Base-by-base conservation (phyloP, 2,113 vertebrate species). In the Cyprinodon tularosa region DNA sequence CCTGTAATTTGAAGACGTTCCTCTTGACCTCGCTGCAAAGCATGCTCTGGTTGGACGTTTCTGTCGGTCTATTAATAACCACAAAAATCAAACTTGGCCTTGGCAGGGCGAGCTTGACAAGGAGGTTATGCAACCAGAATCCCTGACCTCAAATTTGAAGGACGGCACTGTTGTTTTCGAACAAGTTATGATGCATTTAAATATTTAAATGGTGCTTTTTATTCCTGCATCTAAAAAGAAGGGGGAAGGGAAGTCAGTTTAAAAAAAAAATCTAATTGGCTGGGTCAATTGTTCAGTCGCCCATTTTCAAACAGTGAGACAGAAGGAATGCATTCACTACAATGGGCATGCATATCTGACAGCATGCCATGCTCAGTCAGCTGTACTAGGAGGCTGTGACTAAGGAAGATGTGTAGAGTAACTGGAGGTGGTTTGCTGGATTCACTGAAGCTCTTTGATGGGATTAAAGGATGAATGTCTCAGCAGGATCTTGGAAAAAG, bases 271-370 rank as follows among this genome's bases (percentile, higher is more conserved):
- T 80, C 13, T 76, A 86, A 82, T 87, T 80, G 81, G 78, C 74
- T 63, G 1, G 73, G 82, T 69, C 80, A 82, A 82, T 86, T 79
- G 79, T 69, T 84, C 67, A 69, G 62, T 50, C 79, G 75, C 76
- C 79, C 74, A 63, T 87, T 85, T 86, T 59, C 63, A 69, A 78
- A 77, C 67, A 65, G 81, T 53, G 68, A 87, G 89, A 85, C 89
- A 90, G 89, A 86, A 85, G 85, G 88, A 86, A 89, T 85, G 84
- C 53, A 59, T 90, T 87, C 86, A 86, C 83, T 80, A 87, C 86
- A 78, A 77, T 86, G 83, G 63, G 40, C 76, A 72, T 66, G 72
- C 76, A 71, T 72, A 79, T 90, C 61, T 76, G 15, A 78, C 38
- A 84, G 74, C 14, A 15, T 60, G 78, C 68, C 64, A 4, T 72